Evolutionary conservation across 2,113 vertebrate genomes (phyloP), one percentile per base, ranked within the genome.

Genomic region (Apaloderma vittatum): DNA sequence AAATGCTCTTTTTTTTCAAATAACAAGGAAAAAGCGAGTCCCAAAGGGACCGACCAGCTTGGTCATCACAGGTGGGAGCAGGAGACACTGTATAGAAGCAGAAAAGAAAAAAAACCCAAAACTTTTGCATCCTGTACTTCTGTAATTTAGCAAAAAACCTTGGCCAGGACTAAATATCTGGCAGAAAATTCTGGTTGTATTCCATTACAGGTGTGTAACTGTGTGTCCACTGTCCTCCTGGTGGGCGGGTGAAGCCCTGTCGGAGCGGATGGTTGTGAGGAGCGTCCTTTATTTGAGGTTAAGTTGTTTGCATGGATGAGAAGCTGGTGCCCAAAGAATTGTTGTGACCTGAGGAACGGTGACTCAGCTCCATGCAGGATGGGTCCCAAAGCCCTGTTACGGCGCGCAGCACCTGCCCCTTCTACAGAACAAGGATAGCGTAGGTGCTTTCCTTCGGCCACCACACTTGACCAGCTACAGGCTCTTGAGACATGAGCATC

Each of bases 41-140:
- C 51, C 9, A 14, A 19, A 19, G 74, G 65, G 18, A 54, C 49
- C 4, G 3, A 13, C 51, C 58, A 36, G 51, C 62, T 76, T 57
- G 59, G 59, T 48, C 36, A 32, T 21, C 46, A 23, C 11, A 21
- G 7, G 8, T 36, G 24, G 6, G 29, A 55, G 36, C 65, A 48
- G 34, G 51, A 91, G 48, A 10, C 58, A 7, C 21, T 20, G 7
- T 8, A 24, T 2, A 22, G 19, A 52, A 13, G 48, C 16, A 66
- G 46, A 17, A 6, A 66, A 6, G 0, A 2, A 62, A 40, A 17
- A 6, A 66, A 6, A 0, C 2, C 4, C 8, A 4, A 9, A 7
- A 6, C 12, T 34, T 67, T 20, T 45, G 26, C 4, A 2, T 20
- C 6, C 7, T 20, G 9, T 12, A 4, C 65, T 67, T 65, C 40